Percentiles rank a stretch among this genome's conserved stretches.
Evolutionary conservation across 2,797 vertebrate genomes (phyloP).

Genomic region (Takifugu rubripes): DNA sequence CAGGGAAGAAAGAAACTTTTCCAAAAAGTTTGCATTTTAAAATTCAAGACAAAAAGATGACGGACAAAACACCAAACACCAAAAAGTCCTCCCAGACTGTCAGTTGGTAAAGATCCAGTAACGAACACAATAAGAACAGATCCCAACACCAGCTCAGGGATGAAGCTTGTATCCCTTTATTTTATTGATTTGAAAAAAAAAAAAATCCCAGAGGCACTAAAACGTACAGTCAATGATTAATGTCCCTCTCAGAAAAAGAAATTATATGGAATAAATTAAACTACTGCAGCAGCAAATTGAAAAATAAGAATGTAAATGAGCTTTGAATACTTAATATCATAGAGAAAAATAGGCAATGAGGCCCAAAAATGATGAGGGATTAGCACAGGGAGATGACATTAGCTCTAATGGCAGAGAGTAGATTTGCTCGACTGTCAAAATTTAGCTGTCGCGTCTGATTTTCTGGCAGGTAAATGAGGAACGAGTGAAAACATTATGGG

Average conservation of each 20-base stretch:
- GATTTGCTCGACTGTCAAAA: conserved; percentile 72
- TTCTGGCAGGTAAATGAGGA: conserved; percentile 76
- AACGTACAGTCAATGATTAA: conserved; percentile 99
- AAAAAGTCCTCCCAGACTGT: conserved; percentile 28
- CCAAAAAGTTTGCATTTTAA: conserved; percentile 46
- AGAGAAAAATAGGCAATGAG: conserved; percentile 92
- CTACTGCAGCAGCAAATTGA: conserved; percentile 99
- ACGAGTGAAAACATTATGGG: conserved; percentile 58
- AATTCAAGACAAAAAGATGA: conserved; percentile 21
- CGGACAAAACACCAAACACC: conserved; percentile 30
- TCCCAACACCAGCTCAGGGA: conserved; percentile 36
- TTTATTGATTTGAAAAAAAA: conserved; percentile 87
- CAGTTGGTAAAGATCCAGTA: conserved; percentile 51
- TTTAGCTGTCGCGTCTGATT: conserved; percentile 76
- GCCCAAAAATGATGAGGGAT: conserved; percentile 89
- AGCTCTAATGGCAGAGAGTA: conserved; percentile 75
- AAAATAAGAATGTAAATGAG: conserved; percentile 99
- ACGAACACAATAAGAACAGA: conserved; percentile 53
- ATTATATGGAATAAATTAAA: conserved; percentile 99
- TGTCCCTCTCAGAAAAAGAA: conserved; percentile 99
- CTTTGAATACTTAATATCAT: conserved; percentile 99
- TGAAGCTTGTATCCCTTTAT: conserved; percentile 78
- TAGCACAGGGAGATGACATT: conserved; percentile 83
- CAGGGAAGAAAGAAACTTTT: conserved; percentile 66
- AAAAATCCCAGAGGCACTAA: conserved; percentile 96